Conservation (phyloP, 2,797 vertebrate species). For the Anguilla anguilla region DNA sequence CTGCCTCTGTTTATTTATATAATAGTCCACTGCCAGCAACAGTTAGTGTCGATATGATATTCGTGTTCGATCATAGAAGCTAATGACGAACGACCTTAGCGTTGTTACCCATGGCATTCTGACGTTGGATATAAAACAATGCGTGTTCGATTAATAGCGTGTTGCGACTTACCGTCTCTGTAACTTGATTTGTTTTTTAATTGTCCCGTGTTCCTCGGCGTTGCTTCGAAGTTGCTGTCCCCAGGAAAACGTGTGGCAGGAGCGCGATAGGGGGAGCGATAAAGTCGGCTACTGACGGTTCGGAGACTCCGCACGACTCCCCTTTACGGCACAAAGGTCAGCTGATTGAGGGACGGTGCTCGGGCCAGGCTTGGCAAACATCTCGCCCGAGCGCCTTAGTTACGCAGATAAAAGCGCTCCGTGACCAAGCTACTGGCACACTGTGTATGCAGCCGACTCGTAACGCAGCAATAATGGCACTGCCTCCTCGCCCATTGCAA, state of each 20-base stretch:
- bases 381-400: constrained; percentile 23
- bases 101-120: neutral
- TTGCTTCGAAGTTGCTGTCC: constrained; percentile 21
- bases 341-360: neutral
- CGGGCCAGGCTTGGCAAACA: constrained; percentile 1
- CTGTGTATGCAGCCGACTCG: neutral
- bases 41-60: neutral
- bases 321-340: constrained; percentile 29
- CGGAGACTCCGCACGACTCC: constrained; percentile 7
- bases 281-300: neutral
- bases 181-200: neutral
- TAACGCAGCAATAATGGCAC: neutral
- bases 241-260: neutral
- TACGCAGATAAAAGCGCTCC: constrained; percentile 27
- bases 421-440: neutral
- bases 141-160: neutral
- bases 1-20: neutral
- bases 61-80: neutral
- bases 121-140: neutral
- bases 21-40: neutral
- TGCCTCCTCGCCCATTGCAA: neutral
- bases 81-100: neutral
- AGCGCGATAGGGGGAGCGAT: neutral
- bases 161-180: neutral
- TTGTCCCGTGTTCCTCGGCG: neutral